phyloP scores from a whole-genome alignment of 1,140 invertebrate genomes.

The Diplogasteroides magnus region DNA sequence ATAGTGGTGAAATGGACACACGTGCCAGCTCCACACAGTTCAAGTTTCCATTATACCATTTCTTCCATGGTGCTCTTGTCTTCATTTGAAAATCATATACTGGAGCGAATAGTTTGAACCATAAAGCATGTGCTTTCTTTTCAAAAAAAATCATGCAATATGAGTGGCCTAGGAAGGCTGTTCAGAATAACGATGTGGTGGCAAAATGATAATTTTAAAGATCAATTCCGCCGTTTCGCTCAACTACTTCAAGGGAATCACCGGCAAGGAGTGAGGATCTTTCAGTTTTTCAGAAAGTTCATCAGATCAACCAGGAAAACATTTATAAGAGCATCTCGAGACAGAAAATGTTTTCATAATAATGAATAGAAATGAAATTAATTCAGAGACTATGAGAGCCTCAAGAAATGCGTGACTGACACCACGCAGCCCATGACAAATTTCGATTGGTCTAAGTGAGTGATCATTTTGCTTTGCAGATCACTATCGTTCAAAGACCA shows the following conservation, averaged over 20 bases:
- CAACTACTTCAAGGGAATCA: slow-evolving; percentile 25
- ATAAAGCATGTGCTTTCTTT: too few relatives aligned
- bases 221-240: slow-evolving; percentile 32
- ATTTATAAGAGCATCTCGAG: not conserved
- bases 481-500: too few relatives aligned
- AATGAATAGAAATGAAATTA: not conserved
- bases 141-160: too few relatives aligned
- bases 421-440: slow-evolving; percentile 17
- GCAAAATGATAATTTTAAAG: not conserved
- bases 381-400: slow-evolving; percentile 22
- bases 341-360: not conserved
- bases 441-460: slow-evolving; percentile 21
- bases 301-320: not conserved
- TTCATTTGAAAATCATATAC: not conserved
- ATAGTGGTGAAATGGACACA: too few relatives aligned
- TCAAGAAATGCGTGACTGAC: slow-evolving; percentile 15
- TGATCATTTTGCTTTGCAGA: not conserved
- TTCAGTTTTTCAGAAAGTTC: not conserved
- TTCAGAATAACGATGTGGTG: too few relatives aligned
- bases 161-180: too few relatives aligned
- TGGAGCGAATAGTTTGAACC: too few relatives aligned
- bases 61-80: not conserved
- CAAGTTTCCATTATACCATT: too few relatives aligned
- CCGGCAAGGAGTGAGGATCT: slow-evolving; percentile 13
- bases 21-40: too few relatives aligned